A percentile compares a stretch with the other conserved stretches of the same genome.
phyloP scores from a whole-genome alignment of 2,797 vertebrate genomes.

The Spondyliosoma cantharus region DNA sequence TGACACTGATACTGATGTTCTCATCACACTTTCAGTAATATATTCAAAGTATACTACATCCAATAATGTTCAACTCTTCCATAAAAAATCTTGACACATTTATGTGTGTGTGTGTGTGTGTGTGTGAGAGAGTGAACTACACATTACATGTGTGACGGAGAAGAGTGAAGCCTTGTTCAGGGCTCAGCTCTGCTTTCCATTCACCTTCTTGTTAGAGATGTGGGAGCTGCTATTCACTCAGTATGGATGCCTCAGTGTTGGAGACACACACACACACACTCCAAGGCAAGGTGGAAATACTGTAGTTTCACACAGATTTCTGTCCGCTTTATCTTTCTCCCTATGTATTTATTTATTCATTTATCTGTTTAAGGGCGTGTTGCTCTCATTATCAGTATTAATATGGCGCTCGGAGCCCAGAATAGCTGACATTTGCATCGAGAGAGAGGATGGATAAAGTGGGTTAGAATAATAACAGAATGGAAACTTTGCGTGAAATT shows the following conservation, averaged over 20 bases:
- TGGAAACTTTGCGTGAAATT: slow-evolving; percentile 75
- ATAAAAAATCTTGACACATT: too few relatives aligned
- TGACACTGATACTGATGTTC: too few relatives aligned
- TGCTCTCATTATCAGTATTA: slow-evolving; percentile 58
- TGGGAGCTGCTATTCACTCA: slow-evolving; percentile 56
- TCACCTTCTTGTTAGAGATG: slow-evolving; percentile 39
- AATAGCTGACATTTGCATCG: slow-evolving; percentile 65
- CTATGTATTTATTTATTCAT: slow-evolving; percentile 3
- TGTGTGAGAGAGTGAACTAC: not conserved
- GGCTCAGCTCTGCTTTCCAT: slow-evolving; percentile 50
- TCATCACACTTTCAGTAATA: too few relatives aligned
- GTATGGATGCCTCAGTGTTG: slow-evolving; percentile 33
- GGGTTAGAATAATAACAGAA: slow-evolving; percentile 70
- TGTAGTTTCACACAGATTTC: slow-evolving; percentile 1
- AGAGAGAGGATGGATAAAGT: slow-evolving; percentile 55
- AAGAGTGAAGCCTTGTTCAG: slow-evolving; percentile 43
- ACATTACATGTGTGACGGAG: slow-evolving; percentile 20
- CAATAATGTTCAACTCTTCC: too few relatives aligned
- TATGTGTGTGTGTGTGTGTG: not conserved
- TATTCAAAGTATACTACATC: too few relatives aligned
- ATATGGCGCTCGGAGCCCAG: slow-evolving; percentile 38
- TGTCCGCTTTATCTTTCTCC: not conserved
- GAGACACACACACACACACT: slow-evolving; percentile 36
- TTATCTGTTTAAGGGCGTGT: slow-evolving; percentile 51
- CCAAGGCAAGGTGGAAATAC: slow-evolving; percentile 33